phyloP scores from a whole-genome alignment of 2,113 vertebrate species.

The Alosa alosa region DNA sequence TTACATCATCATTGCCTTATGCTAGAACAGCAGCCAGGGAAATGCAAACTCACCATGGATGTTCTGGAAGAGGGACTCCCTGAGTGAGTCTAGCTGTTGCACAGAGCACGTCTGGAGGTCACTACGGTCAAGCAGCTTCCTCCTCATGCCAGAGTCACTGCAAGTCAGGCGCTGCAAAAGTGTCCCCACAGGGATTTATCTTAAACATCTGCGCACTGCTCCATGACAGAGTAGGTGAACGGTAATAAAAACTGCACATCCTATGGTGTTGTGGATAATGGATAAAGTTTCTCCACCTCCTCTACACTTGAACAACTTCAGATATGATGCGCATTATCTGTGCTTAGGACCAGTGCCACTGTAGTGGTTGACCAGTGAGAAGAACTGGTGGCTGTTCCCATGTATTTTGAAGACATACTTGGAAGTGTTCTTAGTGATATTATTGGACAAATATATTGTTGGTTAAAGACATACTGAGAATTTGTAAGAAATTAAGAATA shows the following conservation, averaged over 20 bases:
- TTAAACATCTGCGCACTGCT: conserved; percentile 44
- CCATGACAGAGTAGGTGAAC: conserved; percentile 11
- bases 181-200: background rate
- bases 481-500: background rate
- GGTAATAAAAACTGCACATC: conserved; percentile 17
- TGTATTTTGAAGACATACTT: background rate
- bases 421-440: background rate
- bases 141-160: conserved; percentile 40
- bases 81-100: conserved; percentile 58
- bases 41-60: conserved; percentile 58
- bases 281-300: background rate
- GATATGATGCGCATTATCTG: background rate
- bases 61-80: conserved; percentile 56
- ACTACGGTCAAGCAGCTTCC: conserved; percentile 61
- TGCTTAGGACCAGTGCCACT: background rate
- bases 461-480: background rate
- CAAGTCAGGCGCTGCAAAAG: conserved; percentile 41
- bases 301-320: background rate
- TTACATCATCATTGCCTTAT: conserved; percentile 8
- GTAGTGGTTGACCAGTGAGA: background rate
- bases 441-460: background rate
- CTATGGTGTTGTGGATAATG: background rate
- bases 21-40: background rate
- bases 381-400: background rate
- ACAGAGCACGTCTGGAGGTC: conserved; percentile 60